Base-by-base conservation (phyloP, 2,797 vertebrate species). In the Helicolenus hilgendorfi region DNA sequence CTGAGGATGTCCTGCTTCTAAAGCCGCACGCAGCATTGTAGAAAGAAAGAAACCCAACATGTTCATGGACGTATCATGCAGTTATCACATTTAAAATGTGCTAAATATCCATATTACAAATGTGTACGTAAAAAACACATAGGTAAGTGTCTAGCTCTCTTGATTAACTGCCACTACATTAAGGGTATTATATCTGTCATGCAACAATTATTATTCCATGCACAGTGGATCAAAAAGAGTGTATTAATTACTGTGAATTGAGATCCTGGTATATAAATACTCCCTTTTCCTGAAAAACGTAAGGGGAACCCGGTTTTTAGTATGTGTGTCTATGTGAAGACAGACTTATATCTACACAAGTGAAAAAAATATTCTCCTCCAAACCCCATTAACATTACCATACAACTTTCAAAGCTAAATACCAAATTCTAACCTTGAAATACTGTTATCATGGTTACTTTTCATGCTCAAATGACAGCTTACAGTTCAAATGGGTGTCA, bases 1-100 rank as follows among this genome's bases (percentile, higher is more conserved):
- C 96, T 98, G 97, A 98, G 98, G 96, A 98, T 98, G 90, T 99
- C 98, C 96, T 98, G 98, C 96, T 98, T 99, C 98, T 99, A 92
- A 69, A 65, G 1, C 20, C 4, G 92, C 76, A 64, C 4, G 92
- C 77, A 65, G 96, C 96, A 95, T 96, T 96, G 90, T 88, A 94
- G 72, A 72, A 22, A 71, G 20, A 91, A 68, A 92, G 53, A 89
- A 41, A 81, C 2, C 41, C 26, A 22, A 74, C 14, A 84, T 26
- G n/a, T 31, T 89, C 29, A 79, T 22, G 13, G 41, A 72, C 15
- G 13, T 10, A 55, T 59, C 1, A 8, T 24, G 27, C 2, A 72
- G 14, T 67, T 67, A 53, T 56, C 22, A 22, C 15, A 18, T 33
- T 26, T 26, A 41, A 45, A 60, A 59, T 41, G 24, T 26, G 22